Conservation (phyloP, 2,888 invertebrate species). For the Nymphalis polychloros region DNA sequence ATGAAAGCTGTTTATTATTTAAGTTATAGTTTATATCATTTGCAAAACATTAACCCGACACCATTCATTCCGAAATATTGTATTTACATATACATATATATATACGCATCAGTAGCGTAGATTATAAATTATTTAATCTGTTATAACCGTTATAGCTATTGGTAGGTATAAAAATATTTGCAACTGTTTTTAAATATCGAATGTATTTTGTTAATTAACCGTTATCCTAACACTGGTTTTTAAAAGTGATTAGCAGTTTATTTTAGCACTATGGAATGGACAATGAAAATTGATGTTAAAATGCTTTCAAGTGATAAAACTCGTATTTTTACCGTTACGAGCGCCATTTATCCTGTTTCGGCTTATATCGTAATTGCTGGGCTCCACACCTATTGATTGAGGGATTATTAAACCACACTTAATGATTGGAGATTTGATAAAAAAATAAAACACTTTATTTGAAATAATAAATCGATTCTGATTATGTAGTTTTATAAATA, state of each 20-base stretch:
- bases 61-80: too few relatives aligned
- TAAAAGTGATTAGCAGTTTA: neutral
- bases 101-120: too few relatives aligned
- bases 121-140: too few relatives aligned
- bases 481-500: too few relatives aligned
- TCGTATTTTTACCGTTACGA: slow-evolving; percentile 35
- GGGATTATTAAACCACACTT: neutral
- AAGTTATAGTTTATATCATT: too few relatives aligned
- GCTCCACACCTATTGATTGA: slow-evolving; percentile 56
- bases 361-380: slow-evolving; percentile 71
- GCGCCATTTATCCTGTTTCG: slow-evolving; percentile 57
- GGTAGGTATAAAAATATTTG: neutral
- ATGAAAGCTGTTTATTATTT: too few relatives aligned
- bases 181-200: too few relatives aligned
- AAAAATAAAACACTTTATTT: neutral
- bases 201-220: too few relatives aligned
- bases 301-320: slow-evolving; percentile 9
- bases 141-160: too few relatives aligned
- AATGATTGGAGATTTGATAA: neutral
- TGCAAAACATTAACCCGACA: too few relatives aligned
- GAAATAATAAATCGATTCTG: too few relatives aligned
- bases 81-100: too few relatives aligned
- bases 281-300: slow-evolving; percentile 10
- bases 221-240: slow-evolving; percentile 1
- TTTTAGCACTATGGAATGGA: slow-evolving; percentile 3